Conservation (phyloP, 2,113 vertebrate species). For the Cebus imitator region DNA sequence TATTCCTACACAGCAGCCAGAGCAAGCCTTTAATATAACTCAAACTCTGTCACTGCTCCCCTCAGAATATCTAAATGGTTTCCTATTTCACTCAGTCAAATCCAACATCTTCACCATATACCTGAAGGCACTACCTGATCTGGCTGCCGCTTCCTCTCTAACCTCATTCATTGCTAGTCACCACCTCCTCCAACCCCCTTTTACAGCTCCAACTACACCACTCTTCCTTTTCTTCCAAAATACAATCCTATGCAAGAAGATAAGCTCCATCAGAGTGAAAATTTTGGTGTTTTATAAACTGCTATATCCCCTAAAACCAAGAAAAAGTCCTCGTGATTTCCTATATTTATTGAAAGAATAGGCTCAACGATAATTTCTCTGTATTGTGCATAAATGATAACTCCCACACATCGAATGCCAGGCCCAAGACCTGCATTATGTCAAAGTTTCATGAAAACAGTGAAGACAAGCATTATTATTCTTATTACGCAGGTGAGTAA, state of each 20-base stretch:
- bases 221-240: neutral
- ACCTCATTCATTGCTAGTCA: neutral
- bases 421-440: neutral
- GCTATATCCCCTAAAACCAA: neutral
- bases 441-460: neutral
- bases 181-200: neutral
- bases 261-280: neutral
- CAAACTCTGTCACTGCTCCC: neutral
- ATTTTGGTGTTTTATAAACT: neutral
- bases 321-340: neutral
- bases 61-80: neutral
- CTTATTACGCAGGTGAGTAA: neutral
- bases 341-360: neutral
- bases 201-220: neutral
- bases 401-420: neutral
- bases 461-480: neutral
- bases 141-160: neutral
- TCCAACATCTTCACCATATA: neutral
- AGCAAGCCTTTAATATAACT: neutral
- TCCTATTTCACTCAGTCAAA: neutral
- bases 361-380: neutral
- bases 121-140: too few species aligned
- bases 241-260: neutral
- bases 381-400: neutral
- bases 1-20: neutral